Evolutionary conservation across 64 coral and sea anemone species (phyloP).

Genomic region (Montipora foliosa): DNA sequence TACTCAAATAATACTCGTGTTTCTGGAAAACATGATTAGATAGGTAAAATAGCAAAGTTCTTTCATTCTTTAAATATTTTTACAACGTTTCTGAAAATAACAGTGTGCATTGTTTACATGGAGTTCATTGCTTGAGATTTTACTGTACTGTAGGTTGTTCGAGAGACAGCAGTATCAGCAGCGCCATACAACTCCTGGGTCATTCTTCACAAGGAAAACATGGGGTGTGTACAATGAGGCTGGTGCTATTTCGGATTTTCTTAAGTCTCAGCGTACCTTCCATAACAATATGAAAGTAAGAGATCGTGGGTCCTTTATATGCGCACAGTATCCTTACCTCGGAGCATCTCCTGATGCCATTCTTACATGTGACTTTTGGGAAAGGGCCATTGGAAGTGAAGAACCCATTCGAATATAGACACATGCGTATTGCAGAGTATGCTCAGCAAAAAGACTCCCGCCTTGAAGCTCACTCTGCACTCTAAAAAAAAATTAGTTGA

Average conservation of each 20-base stretch:
- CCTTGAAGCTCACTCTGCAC: too few species aligned
- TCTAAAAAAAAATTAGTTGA: too few species aligned
- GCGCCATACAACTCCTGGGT: not conserved
- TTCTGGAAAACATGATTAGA: slow-evolving; percentile 10
- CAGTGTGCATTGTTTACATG: not conserved
- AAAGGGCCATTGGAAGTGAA: too few species aligned
- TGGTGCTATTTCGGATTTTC: not conserved
- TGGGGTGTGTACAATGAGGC: not conserved
- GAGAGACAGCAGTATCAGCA: slow-evolving; percentile 6
- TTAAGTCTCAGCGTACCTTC: too few species aligned
- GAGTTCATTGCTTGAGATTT: not conserved
- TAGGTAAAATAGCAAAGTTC: not conserved
- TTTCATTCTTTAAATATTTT: slow-evolving; percentile 4
- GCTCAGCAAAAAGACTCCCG: too few species aligned
- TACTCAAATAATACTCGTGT: slow-evolving; percentile 9
- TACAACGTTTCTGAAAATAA: not conserved
- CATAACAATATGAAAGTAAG: too few species aligned
- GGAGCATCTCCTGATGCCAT: too few species aligned
- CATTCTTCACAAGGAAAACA: slow-evolving; percentile 1
- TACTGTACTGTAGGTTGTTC: slow-evolving; percentile 8
- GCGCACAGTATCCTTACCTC: too few species aligned
- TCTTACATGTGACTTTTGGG: too few species aligned
- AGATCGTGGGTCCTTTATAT: too few species aligned
- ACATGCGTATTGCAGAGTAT: too few species aligned
- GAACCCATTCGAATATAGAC: too few species aligned